Conservation (phyloP, 2,888 invertebrate species). For the Acleris laterana region DNA sequence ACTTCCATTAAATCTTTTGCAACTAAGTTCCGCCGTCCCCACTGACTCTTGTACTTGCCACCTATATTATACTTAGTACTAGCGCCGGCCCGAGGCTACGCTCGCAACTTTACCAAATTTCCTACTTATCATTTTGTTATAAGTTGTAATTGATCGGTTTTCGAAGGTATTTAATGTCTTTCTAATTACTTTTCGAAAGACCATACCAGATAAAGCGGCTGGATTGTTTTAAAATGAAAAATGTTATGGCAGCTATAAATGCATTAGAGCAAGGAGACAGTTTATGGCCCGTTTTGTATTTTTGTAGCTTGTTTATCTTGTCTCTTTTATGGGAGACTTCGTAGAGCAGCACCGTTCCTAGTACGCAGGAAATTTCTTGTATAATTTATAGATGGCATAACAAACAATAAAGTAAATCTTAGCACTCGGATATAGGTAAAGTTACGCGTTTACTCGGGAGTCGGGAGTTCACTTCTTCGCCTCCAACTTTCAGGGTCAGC, state of each 20-base stretch:
- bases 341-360: not conserved
- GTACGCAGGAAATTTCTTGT: slow-evolving; percentile 15
- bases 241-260: slow-evolving; percentile 24
- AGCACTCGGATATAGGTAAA: slow-evolving; percentile 20
- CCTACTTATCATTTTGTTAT: slow-evolving; percentile 20
- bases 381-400: slow-evolving; percentile 23
- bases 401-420: slow-evolving; percentile 22
- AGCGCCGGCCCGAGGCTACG: slow-evolving; percentile 15
- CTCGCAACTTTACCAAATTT: slow-evolving; percentile 30
- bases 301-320: slow-evolving; percentile 27
- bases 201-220: not conserved
- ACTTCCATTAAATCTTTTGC: slow-evolving; percentile 84
- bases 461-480: slow-evolving; percentile 19
- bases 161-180: slow-evolving; percentile 15
- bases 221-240: slow-evolving; percentile 2
- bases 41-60: slow-evolving; percentile 39
- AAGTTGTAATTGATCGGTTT: slow-evolving; percentile 24
- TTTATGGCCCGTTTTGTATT: slow-evolving; percentile 22
- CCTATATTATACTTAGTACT: slow-evolving; percentile 27
- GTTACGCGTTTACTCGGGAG: slow-evolving; percentile 14
- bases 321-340: not conserved
- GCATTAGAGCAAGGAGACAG: slow-evolving; percentile 18
- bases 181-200: slow-evolving; percentile 19
- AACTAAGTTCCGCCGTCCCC: slow-evolving; percentile 70
- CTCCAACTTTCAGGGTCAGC: slow-evolving; percentile 33